phyloP scores from a whole-genome alignment of 2,797 vertebrate genomes.

The Pteropus rufus region DNA sequence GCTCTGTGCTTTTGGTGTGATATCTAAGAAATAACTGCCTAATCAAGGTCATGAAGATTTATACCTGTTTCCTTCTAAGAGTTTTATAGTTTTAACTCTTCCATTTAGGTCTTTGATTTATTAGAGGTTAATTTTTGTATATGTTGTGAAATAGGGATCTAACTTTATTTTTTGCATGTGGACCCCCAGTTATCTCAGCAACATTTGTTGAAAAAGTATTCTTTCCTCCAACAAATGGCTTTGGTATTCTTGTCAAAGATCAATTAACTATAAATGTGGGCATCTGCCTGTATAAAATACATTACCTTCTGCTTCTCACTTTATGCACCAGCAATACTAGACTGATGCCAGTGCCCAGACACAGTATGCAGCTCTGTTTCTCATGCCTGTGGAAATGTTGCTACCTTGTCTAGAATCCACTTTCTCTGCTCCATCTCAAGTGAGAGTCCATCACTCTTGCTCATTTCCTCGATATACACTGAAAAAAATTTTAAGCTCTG shows the following conservation, averaged over 20 bases:
- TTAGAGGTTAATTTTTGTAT: background rate
- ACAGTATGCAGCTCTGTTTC: no score
- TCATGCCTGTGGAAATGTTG: background rate
- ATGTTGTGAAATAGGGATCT: no score
- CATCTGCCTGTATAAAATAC: background rate
- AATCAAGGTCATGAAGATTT: background rate
- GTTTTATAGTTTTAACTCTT: background rate
- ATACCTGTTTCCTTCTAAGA: background rate
- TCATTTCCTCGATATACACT: background rate
- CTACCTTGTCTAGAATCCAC: background rate
- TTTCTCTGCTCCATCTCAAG: background rate
- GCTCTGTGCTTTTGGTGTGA: background rate
- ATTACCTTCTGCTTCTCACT: background rate
- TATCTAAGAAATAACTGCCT: background rate
- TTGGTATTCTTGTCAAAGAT: background rate
- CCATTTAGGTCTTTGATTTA: background rate
- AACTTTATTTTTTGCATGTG: background rate
- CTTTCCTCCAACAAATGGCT: background rate
- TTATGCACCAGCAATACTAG: background rate
- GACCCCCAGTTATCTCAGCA: background rate
- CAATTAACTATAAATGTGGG: background rate
- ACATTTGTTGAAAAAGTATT: background rate
- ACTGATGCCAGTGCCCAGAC: rapidly evolving
- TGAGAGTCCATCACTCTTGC: no score
- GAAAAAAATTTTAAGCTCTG: background rate